These are phyloP conservation scores for Ranitomeya variabilis DNA, from an alignment of 2,113 vertebrate species.

Conservation along the genomic window DNA sequence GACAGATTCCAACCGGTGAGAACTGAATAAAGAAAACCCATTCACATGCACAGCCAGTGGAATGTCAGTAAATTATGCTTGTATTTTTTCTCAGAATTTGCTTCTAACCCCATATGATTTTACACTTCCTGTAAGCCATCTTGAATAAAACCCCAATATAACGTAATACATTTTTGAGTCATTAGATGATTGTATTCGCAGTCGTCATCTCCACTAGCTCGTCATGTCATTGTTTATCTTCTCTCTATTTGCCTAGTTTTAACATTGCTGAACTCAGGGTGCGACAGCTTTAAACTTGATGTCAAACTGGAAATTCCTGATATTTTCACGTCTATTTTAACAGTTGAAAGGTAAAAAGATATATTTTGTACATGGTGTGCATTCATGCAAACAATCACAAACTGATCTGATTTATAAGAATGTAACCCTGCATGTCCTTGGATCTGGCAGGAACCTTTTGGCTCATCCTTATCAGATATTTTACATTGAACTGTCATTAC, in stretches of 20 bases:
- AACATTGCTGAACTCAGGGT: not conserved
- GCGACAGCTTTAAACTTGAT: not conserved
- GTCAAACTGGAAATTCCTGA: constrained; percentile 46
- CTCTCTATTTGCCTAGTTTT: not conserved
- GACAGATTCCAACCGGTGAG: no score
- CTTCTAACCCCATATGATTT: no score
- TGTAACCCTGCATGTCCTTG: not conserved
- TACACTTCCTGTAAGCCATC: no score
- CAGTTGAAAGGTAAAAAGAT: constrained; percentile 8
- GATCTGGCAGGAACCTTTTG: not conserved
- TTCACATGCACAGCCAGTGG: no score
- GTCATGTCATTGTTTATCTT: not conserved
- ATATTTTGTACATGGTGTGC: not conserved
- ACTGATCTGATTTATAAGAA: not conserved
- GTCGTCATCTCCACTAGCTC: not conserved
- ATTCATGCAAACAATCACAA: not conserved
- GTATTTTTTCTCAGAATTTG: no score
- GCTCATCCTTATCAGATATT: not conserved
- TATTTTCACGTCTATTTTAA: constrained; percentile 33
- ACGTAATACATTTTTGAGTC: not conserved
- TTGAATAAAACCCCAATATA: not conserved
- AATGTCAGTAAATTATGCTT: no score
- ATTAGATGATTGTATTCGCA: not conserved
- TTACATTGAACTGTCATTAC: not conserved
- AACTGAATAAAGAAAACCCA: no score